These are phyloP conservation scores for Candidula unifasciata DNA, from an alignment of 2,888 invertebrate genomes.

Conservation along the genomic window DNA sequence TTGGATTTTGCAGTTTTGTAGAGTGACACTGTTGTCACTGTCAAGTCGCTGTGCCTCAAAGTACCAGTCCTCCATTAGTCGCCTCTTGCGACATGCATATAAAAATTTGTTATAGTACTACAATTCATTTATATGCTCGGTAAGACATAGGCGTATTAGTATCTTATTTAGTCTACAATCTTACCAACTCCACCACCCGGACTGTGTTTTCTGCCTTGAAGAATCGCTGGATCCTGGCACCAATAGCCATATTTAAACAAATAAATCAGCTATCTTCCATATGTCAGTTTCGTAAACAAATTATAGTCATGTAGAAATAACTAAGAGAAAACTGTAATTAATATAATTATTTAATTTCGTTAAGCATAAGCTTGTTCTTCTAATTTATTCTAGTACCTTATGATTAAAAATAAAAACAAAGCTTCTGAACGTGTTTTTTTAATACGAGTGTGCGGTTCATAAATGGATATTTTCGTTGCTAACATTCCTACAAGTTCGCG, in stretches of 20 bases:
- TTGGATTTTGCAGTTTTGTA: too few relatives aligned
- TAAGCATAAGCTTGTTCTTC: not conserved
- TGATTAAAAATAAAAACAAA: not conserved
- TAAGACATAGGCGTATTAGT: too few relatives aligned
- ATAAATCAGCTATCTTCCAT: not conserved
- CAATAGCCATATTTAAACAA: conserved; percentile 54
- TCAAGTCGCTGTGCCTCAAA: too few relatives aligned
- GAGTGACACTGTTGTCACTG: too few relatives aligned
- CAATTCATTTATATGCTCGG: too few relatives aligned
- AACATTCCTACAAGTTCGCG: conserved; percentile 62
- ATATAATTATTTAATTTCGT: not conserved
- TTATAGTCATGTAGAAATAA: not conserved
- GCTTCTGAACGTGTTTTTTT: not conserved
- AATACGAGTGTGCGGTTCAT: conserved; percentile 27
- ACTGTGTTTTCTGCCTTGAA: conserved; percentile 52
- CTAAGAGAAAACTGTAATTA: not conserved
- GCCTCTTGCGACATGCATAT: too few relatives aligned
- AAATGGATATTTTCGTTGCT: conserved; percentile 51
- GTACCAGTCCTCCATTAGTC: too few relatives aligned
- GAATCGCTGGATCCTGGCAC: conserved; percentile 41
- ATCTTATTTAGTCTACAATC: not conserved
- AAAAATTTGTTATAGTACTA: too few relatives aligned
- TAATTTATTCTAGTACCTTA: not conserved
- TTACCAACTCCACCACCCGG: conserved; percentile 53
- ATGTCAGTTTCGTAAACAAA: conserved; percentile 38